Percentiles rank a stretch among this genome's conserved stretches.
Evolutionary conservation across 2,888 invertebrate species (phyloP).

Genomic region (Platycheirus albimanus): DNA sequence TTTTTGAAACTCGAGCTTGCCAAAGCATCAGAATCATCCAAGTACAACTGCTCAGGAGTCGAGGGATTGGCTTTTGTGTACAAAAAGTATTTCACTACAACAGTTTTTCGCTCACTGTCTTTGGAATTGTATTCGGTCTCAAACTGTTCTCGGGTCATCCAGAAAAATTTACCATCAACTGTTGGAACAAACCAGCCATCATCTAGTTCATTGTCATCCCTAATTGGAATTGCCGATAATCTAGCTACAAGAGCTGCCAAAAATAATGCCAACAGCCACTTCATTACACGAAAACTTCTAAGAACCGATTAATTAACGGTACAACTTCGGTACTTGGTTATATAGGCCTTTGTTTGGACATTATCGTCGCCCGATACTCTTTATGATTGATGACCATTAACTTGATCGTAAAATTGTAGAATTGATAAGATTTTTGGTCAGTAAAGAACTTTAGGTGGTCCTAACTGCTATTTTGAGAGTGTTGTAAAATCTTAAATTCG

Average conservation of each 20-base stretch:
- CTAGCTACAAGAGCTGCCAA: not conserved
- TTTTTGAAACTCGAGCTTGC: slow-evolving; percentile 56
- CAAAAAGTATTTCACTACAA: slow-evolving; percentile 37
- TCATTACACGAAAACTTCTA: not conserved
- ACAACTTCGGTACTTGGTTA: too few relatives aligned
- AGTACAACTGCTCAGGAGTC: slow-evolving; percentile 25
- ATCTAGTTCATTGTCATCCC: not conserved
- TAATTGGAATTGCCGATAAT: not conserved
- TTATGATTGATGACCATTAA: too few relatives aligned
- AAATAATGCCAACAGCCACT: not conserved
- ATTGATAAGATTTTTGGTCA: too few relatives aligned
- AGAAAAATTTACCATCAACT: slow-evolving; percentile 16
- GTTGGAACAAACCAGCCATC: slow-evolving; percentile 45
- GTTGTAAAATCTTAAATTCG: too few relatives aligned
- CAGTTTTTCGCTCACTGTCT: not conserved
- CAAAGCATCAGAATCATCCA: slow-evolving; percentile 21
- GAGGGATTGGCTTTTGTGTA: slow-evolving; percentile 52
- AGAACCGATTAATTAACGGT: not conserved
- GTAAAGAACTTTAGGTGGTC: too few relatives aligned
- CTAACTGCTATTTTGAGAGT: too few relatives aligned
- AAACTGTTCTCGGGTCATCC: slow-evolving; percentile 28
- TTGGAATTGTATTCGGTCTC: not conserved
- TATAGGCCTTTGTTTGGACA: too few relatives aligned
- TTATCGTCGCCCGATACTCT: too few relatives aligned
- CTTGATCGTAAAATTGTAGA: too few relatives aligned